These are phyloP conservation scores for Nothocercus julius DNA, from an alignment of 2,113 vertebrate species.

Conservation along the genomic window DNA sequence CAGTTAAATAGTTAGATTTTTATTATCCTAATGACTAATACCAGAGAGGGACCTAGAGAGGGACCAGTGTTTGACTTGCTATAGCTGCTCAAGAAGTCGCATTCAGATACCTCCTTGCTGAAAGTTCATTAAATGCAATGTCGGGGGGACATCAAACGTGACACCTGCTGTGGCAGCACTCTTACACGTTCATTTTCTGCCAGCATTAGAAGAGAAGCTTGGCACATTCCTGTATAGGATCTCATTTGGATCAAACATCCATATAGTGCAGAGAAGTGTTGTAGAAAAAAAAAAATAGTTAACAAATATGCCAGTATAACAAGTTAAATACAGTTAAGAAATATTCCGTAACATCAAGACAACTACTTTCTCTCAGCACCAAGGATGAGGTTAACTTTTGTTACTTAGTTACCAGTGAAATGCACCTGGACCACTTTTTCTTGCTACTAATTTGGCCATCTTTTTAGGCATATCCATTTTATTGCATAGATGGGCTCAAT, in stretches of 20 bases:
- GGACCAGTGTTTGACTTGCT: not conserved
- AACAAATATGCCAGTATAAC: not conserved
- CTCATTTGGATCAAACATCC: not conserved
- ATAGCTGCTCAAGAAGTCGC: not conserved
- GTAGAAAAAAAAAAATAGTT: not conserved
- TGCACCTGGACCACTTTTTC: not conserved
- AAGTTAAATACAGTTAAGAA: not conserved
- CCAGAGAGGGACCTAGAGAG: not conserved
- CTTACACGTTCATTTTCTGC: not conserved
- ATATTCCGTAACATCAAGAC: not conserved
- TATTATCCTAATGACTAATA: not conserved
- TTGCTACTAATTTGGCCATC: not conserved
- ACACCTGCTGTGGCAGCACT: too few species aligned
- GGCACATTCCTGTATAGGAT: not conserved
- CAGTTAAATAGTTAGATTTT: not conserved
- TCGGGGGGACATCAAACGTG: too few species aligned
- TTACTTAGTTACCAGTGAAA: not conserved
- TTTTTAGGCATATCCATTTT: not conserved
- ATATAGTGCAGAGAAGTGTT: not conserved
- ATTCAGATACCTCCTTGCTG: not conserved
- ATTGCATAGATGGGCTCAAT: not conserved
- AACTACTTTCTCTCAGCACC: not conserved
- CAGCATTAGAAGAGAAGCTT: not conserved
- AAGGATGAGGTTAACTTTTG: not conserved
- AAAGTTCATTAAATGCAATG: not conserved